Conservation (phyloP, 2,797 vertebrate species). For the Erithacus rubecula region DNA sequence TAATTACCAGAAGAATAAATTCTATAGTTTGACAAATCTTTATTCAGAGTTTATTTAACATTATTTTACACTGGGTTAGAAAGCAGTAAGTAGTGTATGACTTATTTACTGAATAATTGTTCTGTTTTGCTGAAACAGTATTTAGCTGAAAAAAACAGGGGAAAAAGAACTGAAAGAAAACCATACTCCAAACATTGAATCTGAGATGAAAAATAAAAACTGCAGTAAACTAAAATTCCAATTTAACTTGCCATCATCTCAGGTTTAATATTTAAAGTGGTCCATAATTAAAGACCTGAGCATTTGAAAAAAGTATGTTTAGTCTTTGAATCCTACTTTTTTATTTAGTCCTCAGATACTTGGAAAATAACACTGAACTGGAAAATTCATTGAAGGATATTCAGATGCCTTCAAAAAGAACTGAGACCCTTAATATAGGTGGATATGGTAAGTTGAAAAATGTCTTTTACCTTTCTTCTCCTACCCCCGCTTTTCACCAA, state of each 20-base stretch:
- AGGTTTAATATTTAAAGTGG: not conserved
- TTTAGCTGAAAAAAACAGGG: not conserved
- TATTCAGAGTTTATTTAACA: not conserved
- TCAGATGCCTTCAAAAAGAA: slow-evolving; percentile 86
- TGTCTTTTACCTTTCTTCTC: not conserved
- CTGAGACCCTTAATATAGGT: slow-evolving; percentile 73
- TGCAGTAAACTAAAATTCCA: not conserved
- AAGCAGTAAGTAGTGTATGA: not conserved
- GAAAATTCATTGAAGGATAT: slow-evolving; percentile 80
- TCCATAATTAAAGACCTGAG: not conserved
- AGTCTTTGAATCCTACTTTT: not conserved
- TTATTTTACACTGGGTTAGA: not conserved
- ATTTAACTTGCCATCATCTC: not conserved
- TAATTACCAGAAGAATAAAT: not conserved
- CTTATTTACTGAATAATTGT: not conserved
- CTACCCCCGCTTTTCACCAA: not conserved
- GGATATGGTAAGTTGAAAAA: slow-evolving; percentile 82
- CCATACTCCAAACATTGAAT: not conserved
- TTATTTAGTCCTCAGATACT: slow-evolving; percentile 54
- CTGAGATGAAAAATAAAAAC: not conserved
- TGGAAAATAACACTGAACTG: slow-evolving; percentile 89
- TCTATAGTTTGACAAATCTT: not conserved
- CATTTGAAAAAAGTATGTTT: not conserved
- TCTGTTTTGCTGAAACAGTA: not conserved
- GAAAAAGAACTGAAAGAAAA: not conserved